A percentile compares a stretch with the other conserved stretches of the same genome.
Evolutionary conservation across 2,113 vertebrate species (phyloP).

Genomic region (Procavia capensis): DNA sequence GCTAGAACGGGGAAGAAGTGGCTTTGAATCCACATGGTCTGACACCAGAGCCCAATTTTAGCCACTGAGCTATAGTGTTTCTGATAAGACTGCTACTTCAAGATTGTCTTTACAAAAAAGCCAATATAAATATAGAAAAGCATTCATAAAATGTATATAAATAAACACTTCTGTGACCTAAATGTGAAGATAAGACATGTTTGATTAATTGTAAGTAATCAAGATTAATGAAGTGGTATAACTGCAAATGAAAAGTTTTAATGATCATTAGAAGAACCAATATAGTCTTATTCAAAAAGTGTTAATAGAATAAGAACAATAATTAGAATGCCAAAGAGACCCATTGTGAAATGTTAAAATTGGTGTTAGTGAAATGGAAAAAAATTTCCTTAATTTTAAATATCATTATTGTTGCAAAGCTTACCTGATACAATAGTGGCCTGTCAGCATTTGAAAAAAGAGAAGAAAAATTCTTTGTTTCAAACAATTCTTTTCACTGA

Average conservation of each 20-base stretch:
- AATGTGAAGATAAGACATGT: slow-evolving; percentile 45
- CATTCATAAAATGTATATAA: slow-evolving; percentile 20
- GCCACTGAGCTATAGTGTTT: neutral
- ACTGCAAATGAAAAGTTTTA: slow-evolving; percentile 70
- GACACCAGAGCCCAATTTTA: neutral
- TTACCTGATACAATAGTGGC: slow-evolving; percentile 67
- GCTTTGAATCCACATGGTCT: neutral
- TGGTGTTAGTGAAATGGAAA: slow-evolving; percentile 68
- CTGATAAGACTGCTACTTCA: neutral
- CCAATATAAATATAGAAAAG: slow-evolving; percentile 3
- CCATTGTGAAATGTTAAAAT: slow-evolving; percentile 72
- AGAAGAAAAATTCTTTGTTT: slow-evolving; percentile 43
- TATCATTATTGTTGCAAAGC: slow-evolving; percentile 44
- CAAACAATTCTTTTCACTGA: slow-evolving; percentile 63
- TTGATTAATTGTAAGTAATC: slow-evolving; percentile 76
- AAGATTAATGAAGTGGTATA: slow-evolving; percentile 75
- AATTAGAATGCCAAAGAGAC: slow-evolving; percentile 76
- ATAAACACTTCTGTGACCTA: slow-evolving; percentile 57
- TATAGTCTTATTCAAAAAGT: slow-evolving; percentile 58
- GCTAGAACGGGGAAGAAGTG: neutral
- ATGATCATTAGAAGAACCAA: slow-evolving; percentile 57
- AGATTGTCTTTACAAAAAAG: slow-evolving; percentile 1
- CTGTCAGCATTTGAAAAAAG: slow-evolving; percentile 55
- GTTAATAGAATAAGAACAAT: slow-evolving; percentile 73
- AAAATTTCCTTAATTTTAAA: slow-evolving; percentile 70